A percentile compares a stretch with the other conserved stretches of the same genome.
phyloP scores from a whole-genome alignment of 1,140 invertebrate species.

The Drosophila obscura region DNA sequence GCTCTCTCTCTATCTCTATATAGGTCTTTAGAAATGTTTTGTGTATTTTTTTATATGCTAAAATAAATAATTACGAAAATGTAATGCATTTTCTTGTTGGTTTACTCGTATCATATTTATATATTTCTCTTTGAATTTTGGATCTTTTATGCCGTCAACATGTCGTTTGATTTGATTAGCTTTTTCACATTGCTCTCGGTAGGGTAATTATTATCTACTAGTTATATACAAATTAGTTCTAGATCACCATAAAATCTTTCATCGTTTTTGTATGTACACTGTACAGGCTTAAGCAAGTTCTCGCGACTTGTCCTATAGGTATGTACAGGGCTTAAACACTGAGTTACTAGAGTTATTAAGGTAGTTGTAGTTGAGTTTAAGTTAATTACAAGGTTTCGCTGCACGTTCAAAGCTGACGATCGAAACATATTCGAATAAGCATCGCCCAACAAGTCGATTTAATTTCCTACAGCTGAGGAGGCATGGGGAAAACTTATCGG shows the following conservation, averaged over 20 bases:
- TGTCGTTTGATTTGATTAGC: constrained; percentile 38
- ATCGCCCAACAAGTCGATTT: constrained; percentile 23
- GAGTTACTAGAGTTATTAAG: constrained; percentile 43
- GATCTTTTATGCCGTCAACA: not conserved
- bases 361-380: constrained; percentile 61
- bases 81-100: constrained; percentile 14
- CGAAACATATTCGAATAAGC: constrained; percentile 43
- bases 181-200: constrained; percentile 3
- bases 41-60: not conserved
- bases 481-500: constrained; percentile 7
- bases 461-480: constrained; percentile 3
- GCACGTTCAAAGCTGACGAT: constrained; percentile 34
- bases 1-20: not conserved
- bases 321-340: constrained; percentile 59
- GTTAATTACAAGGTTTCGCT: constrained; percentile 20
- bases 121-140: constrained; percentile 7
- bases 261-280: constrained; percentile 14
- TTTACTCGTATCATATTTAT: constrained; percentile 35
- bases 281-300: constrained; percentile 39
- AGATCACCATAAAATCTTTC: constrained; percentile 5
- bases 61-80: constrained; percentile 23
- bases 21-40: constrained; percentile 16
- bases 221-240: constrained; percentile 46
- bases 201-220: constrained; percentile 24
- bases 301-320: constrained; percentile 54